Evolutionary conservation across 2,797 vertebrate genomes (phyloP).

Genomic region (Manis crassicaudata): DNA sequence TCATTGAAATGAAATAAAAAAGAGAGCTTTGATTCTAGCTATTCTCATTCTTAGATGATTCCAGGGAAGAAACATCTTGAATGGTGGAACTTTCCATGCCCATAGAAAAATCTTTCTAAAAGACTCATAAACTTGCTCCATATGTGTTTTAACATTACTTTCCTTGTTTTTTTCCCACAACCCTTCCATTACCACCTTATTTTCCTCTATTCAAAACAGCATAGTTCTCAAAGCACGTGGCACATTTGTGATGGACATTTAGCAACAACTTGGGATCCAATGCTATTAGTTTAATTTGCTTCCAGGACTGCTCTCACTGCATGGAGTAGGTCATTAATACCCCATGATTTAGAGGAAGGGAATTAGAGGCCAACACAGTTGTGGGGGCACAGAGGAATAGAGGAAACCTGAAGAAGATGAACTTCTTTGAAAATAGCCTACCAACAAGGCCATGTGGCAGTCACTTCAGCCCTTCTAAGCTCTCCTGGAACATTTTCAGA

Average conservation of each 20-base stretch:
- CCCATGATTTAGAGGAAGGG: background rate
- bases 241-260: background rate
- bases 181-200: background rate
- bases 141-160: background rate
- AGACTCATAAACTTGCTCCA: background rate
- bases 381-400: background rate
- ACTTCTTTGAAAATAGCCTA: conserved; percentile 37
- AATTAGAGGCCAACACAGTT: background rate
- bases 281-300: background rate
- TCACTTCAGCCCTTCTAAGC: conserved; percentile 34
- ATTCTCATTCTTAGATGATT: background rate
- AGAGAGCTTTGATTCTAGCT: background rate
- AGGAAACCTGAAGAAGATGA: conserved; percentile 31
- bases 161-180: background rate
- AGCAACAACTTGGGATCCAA: background rate
- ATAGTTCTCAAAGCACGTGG: background rate
- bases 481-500: conserved; percentile 64
- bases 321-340: background rate
- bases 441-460: conserved; percentile 45
- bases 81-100: background rate
- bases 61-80: background rate
- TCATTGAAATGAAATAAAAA: background rate
- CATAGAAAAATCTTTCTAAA: background rate
- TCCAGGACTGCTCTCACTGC: background rate
- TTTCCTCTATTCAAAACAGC: background rate